phyloP scores from a whole-genome alignment of 2,113 vertebrate species.

The Cathartes aura region DNA sequence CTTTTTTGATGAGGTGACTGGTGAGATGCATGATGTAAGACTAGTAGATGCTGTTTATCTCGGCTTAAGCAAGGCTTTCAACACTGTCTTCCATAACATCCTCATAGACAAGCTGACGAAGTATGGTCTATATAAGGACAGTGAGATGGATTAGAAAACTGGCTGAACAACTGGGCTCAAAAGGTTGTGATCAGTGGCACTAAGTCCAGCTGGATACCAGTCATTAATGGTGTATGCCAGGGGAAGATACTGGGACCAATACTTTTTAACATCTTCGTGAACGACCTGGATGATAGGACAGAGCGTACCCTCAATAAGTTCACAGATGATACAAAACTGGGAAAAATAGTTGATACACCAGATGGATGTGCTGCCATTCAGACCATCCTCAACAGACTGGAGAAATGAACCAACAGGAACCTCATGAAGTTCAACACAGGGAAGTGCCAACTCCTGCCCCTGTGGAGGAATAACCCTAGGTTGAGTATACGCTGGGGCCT shows the following conservation, averaged over 20 bases:
- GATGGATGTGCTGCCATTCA: neutral
- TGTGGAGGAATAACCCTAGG: neutral
- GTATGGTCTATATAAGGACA: neutral
- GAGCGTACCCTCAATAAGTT: neutral
- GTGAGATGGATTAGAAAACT: neutral
- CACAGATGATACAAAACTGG: neutral
- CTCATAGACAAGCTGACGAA: neutral
- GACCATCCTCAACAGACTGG: neutral
- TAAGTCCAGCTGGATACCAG: neutral
- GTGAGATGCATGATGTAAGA: neutral
- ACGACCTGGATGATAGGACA: rapidly evolving
- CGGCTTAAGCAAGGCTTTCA: neutral
- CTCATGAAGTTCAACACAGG: neutral
- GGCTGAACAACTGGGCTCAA: neutral
- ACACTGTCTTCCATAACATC: neutral
- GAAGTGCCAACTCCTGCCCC: neutral
- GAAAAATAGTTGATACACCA: neutral
- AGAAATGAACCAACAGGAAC: neutral
- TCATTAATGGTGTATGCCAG: neutral
- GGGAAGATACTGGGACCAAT: neutral
- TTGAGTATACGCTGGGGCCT: neutral
- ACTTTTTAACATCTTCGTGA: neutral
- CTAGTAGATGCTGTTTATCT: neutral
- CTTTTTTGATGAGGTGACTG: neutral
- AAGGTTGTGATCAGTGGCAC: neutral